A percentile compares a stretch with the other conserved stretches of the same genome.
Evolutionary conservation across 1,140 invertebrate species (phyloP).

Genomic region (Hetaerina americana): DNA sequence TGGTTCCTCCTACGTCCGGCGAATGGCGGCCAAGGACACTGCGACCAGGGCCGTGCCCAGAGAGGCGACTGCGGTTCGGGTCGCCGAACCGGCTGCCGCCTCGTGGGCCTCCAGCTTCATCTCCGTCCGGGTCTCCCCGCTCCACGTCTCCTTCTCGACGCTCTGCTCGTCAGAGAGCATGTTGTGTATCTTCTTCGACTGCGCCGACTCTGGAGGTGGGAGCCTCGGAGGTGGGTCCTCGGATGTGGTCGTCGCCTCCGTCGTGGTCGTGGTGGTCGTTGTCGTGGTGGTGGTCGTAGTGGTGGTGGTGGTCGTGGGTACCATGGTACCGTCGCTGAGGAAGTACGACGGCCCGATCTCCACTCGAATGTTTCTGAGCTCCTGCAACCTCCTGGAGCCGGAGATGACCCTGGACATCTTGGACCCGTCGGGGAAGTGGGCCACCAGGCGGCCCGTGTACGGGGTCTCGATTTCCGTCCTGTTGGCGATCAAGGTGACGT

Average conservation of each 20-base stretch:
- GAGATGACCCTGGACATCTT: slow-evolving; percentile 35
- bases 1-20: too few species aligned
- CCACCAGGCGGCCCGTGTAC: slow-evolving; percentile 52
- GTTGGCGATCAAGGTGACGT: slow-evolving; percentile 58
- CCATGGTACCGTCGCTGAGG: slow-evolving; percentile 52
- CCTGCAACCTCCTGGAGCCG: slow-evolving; percentile 43
- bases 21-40: too few species aligned
- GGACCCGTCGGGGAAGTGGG: slow-evolving; percentile 49
- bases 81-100: neutral
- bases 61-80: neutral
- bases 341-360: slow-evolving; percentile 60
- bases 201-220: neutral
- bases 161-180: too few species aligned
- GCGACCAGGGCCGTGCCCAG: too few species aligned
- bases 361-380: slow-evolving; percentile 45
- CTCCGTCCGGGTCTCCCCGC: neutral
- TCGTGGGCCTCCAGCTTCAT: neutral
- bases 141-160: neutral
- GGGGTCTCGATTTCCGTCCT: slow-evolving; percentile 54
- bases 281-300: slow-evolving; percentile 55
- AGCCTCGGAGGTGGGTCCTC: neutral
- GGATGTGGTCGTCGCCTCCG: slow-evolving; percentile 10
- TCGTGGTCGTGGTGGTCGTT: slow-evolving; percentile 12
- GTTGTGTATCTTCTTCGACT: neutral
- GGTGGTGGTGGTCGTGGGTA: slow-evolving; percentile 60